phyloP scores from a whole-genome alignment of 2,797 vertebrate species.

The Gastrophryne carolinensis region DNA sequence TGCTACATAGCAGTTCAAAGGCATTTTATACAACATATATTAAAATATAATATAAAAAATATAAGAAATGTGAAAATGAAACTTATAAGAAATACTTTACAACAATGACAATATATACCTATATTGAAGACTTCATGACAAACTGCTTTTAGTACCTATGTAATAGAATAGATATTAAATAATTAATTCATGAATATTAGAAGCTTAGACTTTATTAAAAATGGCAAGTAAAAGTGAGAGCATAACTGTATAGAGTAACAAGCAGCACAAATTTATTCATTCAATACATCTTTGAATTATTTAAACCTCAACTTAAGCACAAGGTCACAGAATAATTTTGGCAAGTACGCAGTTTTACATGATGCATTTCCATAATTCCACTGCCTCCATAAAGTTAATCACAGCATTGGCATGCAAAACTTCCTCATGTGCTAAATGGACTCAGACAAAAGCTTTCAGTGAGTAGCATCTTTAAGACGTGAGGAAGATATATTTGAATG shows the following conservation, averaged over 20 bases:
- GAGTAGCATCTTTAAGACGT: slow-evolving; percentile 16
- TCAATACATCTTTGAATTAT: slow-evolving; percentile 78
- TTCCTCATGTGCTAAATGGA: slow-evolving; percentile 58
- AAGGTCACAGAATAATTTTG: slow-evolving; percentile 79
- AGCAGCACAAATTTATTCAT: slow-evolving; percentile 79
- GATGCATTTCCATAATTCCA: slow-evolving; percentile 75
- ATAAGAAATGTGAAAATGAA: no score
- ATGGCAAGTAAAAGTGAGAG: slow-evolving; percentile 73
- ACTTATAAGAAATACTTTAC: no score
- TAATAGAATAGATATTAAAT: slow-evolving; percentile 79
- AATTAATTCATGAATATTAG: slow-evolving; percentile 79
- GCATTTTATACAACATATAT: no score
- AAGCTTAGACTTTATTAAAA: slow-evolving; percentile 74
- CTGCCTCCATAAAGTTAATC: slow-evolving; percentile 74
- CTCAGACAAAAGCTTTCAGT: slow-evolving; percentile 56
- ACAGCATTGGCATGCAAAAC: slow-evolving; percentile 64
- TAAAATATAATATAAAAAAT: slow-evolving; percentile 16
- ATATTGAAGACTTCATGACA: slow-evolving; percentile 75
- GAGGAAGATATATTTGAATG: neutral
- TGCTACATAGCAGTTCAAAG: no score
- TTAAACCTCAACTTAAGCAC: slow-evolving; percentile 73
- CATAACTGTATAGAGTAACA: slow-evolving; percentile 74
- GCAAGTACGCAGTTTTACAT: slow-evolving; percentile 69
- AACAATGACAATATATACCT: slow-evolving; percentile 74
- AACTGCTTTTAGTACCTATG: slow-evolving; percentile 67